Conservation (phyloP, 2,797 vertebrate genomes). For the Chelon labrosus region DNA sequence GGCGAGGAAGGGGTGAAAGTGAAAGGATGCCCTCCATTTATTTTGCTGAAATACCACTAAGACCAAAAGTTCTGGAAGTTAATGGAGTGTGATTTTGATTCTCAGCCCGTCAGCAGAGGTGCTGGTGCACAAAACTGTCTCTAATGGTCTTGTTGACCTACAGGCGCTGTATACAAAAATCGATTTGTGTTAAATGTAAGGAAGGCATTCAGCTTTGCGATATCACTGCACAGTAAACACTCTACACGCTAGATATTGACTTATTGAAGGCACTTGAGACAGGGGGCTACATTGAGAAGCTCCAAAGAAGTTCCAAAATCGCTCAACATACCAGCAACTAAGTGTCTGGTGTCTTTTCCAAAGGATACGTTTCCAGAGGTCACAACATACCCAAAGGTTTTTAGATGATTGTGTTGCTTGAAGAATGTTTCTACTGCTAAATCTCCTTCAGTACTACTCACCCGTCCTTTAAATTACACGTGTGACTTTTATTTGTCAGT, state of each 20-base stretch:
- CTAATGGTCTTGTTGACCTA: slow-evolving; percentile 60
- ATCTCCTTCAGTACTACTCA: too few relatives aligned
- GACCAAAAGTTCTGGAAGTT: slow-evolving; percentile 28
- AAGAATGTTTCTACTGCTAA: too few relatives aligned
- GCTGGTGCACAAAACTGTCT: slow-evolving; percentile 46
- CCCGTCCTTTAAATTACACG: too few relatives aligned
- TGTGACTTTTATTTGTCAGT: too few relatives aligned
- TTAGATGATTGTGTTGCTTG: too few relatives aligned
- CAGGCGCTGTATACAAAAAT: slow-evolving; percentile 54
- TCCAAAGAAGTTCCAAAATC: background rate
- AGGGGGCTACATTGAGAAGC: background rate
- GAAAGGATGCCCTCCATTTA: slow-evolving; percentile 44
- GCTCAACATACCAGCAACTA: background rate
- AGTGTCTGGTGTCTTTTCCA: background rate
- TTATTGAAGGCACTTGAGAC: slow-evolving; percentile 2
- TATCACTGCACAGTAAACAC: slow-evolving; percentile 15
- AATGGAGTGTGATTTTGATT: slow-evolving; percentile 62
- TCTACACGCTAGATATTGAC: slow-evolving; percentile 24
- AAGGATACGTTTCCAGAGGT: background rate
- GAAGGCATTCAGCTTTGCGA: slow-evolving; percentile 14
- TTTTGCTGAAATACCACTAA: slow-evolving; percentile 42
- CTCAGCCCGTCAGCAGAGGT: slow-evolving; percentile 55
- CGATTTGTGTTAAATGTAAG: slow-evolving; percentile 48
- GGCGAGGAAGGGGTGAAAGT: background rate
- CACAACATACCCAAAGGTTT: too few relatives aligned